phyloP scores from a whole-genome alignment of 1,140 invertebrate species.

The Halictus rubicundus region DNA sequence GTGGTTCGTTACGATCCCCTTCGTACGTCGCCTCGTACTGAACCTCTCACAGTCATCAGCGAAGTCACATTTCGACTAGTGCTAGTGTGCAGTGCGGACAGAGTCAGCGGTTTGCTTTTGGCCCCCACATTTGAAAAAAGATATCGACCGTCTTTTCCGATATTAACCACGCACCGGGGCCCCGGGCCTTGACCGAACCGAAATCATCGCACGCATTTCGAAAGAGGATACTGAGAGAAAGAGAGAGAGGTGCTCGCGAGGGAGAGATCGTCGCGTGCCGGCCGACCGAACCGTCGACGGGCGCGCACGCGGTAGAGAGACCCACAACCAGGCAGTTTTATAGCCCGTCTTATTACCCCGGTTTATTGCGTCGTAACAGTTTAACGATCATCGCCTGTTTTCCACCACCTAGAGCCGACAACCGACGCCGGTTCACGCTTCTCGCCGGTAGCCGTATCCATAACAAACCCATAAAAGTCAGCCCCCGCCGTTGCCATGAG shows the following conservation, averaged over 20 bases:
- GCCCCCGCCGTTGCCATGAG: conserved; percentile 67
- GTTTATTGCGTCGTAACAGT: conserved; percentile 79
- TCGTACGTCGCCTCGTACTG: conserved; percentile 70
- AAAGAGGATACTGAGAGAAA: conserved; percentile 19
- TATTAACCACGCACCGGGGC: background rate
- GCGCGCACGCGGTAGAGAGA: conserved; percentile 60
- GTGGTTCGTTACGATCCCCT: conserved; percentile 79
- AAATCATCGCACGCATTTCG: conserved; percentile 32
- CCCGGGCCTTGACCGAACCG: conserved; percentile 26
- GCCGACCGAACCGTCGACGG: conserved; percentile 58
- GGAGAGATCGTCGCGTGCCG: conserved; percentile 75
- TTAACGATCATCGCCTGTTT: conserved; percentile 76
- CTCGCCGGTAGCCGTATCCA: conserved; percentile 59
- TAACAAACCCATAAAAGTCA: conserved; percentile 73
- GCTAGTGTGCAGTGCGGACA: conserved; percentile 76
- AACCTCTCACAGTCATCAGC: conserved; percentile 68
- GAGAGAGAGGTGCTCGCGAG: conserved; percentile 26
- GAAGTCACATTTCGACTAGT: conserved; percentile 75
- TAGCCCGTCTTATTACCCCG: conserved; percentile 76
- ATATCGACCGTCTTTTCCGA: conserved; percentile 25
- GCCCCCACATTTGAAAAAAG: conserved; percentile 19
- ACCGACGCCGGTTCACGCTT: conserved; percentile 43
- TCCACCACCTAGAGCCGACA: conserved; percentile 37
- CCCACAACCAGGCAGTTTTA: conserved; percentile 70
- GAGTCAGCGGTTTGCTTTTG: conserved; percentile 33